phyloP scores from a whole-genome alignment of 2,113 vertebrate species.

The Chionodraco myersi region DNA sequence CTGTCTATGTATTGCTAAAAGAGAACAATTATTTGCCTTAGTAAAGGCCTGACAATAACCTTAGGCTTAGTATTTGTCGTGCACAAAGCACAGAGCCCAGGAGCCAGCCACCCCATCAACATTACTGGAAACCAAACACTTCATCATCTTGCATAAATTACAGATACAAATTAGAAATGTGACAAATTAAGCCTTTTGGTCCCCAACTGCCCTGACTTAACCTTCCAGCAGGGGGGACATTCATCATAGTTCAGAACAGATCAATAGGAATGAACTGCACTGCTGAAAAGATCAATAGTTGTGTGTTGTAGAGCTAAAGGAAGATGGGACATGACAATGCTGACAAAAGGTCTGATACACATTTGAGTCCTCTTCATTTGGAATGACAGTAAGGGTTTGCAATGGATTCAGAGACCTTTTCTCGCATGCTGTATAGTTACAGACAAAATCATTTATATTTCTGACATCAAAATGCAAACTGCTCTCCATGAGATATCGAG shows the following conservation, averaged over 20 bases:
- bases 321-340: slow-evolving; percentile 75
- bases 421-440: slow-evolving; percentile 3
- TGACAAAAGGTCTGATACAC: slow-evolving; percentile 68
- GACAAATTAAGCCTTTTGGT: slow-evolving; percentile 42
- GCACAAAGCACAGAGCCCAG: neutral
- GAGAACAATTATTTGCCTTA: neutral
- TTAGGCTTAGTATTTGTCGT: neutral
- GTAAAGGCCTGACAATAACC: neutral
- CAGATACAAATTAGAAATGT: slow-evolving; percentile 25
- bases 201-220: slow-evolving; percentile 48
- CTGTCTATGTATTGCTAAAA: neutral
- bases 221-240: slow-evolving; percentile 57
- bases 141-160: slow-evolving; percentile 28
- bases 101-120: neutral
- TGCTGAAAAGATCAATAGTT: slow-evolving; percentile 76
- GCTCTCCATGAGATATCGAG: neutral
- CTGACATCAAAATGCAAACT: slow-evolving; percentile 1
- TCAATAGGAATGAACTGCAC: slow-evolving; percentile 77
- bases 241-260: slow-evolving; percentile 73
- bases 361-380: slow-evolving; percentile 61
- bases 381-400: slow-evolving; percentile 19
- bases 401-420: slow-evolving; percentile 5
- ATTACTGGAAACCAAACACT: slow-evolving; percentile 5
- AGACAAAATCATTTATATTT: neutral
- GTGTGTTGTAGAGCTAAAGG: slow-evolving; percentile 65